phyloP scores from a whole-genome alignment of 2,113 vertebrate species.

The Glaucomys volans region DNA sequence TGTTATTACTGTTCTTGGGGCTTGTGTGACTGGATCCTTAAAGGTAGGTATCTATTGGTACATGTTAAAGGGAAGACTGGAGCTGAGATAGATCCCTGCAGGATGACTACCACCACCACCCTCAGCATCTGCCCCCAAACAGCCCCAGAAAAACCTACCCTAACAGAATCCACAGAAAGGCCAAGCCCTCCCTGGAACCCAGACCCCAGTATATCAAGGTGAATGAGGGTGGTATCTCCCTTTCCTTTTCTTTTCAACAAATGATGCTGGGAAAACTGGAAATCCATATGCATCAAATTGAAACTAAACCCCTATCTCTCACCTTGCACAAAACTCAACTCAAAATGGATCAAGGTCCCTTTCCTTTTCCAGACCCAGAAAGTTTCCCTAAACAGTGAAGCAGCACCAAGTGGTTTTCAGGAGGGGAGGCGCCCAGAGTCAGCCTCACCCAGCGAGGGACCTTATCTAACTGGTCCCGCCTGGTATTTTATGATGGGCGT shows the following conservation, averaged over 20 bases:
- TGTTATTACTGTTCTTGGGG: background rate
- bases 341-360: too few species aligned
- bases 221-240: background rate
- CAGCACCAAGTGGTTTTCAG: background rate
- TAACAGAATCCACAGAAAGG: background rate
- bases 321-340: too few species aligned
- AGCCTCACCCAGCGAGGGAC: background rate
- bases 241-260: too few species aligned
- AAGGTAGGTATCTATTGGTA: background rate
- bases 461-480: background rate
- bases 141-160: background rate
- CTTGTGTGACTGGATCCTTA: background rate
- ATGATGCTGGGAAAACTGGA: too few species aligned
- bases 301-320: too few species aligned
- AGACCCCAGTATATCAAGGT: background rate
- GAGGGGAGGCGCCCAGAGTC: background rate
- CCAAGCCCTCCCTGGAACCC: background rate
- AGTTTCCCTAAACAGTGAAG: background rate
- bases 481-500: background rate
- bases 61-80: background rate
- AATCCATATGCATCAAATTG: too few species aligned
- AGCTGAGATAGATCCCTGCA: background rate
- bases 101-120: background rate
- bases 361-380: background rate
- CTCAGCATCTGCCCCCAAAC: background rate